Conservation (phyloP, 2,888 invertebrate species). For the Campoplex capitator region DNA sequence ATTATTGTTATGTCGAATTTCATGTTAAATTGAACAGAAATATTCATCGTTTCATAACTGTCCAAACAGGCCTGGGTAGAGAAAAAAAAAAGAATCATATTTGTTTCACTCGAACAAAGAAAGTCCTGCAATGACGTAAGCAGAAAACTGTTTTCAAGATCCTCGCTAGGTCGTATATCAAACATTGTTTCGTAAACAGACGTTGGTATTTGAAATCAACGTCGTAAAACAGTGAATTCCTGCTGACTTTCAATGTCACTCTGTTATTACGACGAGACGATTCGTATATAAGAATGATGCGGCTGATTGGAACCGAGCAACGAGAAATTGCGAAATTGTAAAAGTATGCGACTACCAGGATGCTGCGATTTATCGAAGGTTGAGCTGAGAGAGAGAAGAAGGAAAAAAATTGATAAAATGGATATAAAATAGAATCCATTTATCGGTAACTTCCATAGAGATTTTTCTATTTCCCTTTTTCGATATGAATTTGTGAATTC, state of each 20-base stretch:
- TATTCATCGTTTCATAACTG: neutral
- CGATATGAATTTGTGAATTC: neutral
- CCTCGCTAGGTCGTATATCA: neutral
- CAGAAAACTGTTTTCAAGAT: neutral
- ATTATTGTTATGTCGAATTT: neutral
- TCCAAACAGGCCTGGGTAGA: neutral
- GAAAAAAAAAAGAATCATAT: neutral
- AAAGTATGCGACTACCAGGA: slow-evolving; percentile 40
- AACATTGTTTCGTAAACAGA: slow-evolving; percentile 12
- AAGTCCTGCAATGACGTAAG: neutral
- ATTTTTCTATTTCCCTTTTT: neutral
- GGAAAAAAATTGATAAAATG: neutral
- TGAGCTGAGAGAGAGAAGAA: slow-evolving; percentile 27
- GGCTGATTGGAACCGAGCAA: slow-evolving; percentile 27
- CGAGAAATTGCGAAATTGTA: slow-evolving; percentile 56
- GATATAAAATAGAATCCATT: neutral
- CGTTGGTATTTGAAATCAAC: neutral
- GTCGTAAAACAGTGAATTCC: neutral
- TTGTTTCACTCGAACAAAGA: neutral
- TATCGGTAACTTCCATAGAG: neutral
- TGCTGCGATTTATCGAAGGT: slow-evolving; percentile 43
- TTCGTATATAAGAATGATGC: neutral
- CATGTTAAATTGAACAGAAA: neutral
- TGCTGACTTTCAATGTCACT: slow-evolving; percentile 1
- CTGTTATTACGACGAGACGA: slow-evolving; percentile 10